These are phyloP conservation scores for Poecilia wingei DNA, from an alignment of 2,797 vertebrate genomes.

Conservation along the genomic window DNA sequence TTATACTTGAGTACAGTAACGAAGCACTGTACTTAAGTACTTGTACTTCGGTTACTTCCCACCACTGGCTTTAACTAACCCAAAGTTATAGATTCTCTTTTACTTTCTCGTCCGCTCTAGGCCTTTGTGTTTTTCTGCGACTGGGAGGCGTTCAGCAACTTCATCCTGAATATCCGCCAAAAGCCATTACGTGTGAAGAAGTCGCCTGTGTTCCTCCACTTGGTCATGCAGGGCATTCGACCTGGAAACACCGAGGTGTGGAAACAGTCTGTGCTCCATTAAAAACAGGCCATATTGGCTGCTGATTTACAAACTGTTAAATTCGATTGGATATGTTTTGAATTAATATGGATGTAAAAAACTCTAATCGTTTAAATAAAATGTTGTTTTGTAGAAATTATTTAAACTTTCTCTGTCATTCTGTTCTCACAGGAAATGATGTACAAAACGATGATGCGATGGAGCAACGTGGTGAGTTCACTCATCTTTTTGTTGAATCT, in stretches of 20 bases:
- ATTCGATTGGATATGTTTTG: too few relatives aligned
- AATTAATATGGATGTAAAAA: too few relatives aligned
- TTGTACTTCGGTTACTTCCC: too few relatives aligned
- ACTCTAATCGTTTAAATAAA: background rate
- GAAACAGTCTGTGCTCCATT: background rate
- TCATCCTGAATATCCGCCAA: conserved; percentile 11
- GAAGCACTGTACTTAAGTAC: too few relatives aligned
- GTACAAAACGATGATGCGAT: conserved; percentile 51
- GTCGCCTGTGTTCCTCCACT: background rate
- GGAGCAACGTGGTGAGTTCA: conserved; percentile 59
- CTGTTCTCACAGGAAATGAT: conserved; percentile 50
- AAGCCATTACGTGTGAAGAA: background rate
- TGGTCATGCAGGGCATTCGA: conserved; percentile 30
- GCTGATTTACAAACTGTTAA: background rate
- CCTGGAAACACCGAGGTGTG: conserved; percentile 50
- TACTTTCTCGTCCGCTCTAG: conserved; percentile 14
- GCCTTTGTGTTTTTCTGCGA: conserved; percentile 52
- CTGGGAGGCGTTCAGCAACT: conserved; percentile 24
- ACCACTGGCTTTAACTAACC: background rate
- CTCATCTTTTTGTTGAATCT: background rate
- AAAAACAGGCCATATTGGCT: background rate
- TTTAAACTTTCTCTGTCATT: too few relatives aligned
- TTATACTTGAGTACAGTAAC: too few relatives aligned
- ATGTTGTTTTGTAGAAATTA: background rate
- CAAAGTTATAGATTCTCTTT: background rate